Evolutionary conservation across 37 sponge, comb jelly and placozoan genomes (phyloP), one percentile per base, ranked within the genome.

Genomic region (Diacarnus erythraeanus): DNA sequence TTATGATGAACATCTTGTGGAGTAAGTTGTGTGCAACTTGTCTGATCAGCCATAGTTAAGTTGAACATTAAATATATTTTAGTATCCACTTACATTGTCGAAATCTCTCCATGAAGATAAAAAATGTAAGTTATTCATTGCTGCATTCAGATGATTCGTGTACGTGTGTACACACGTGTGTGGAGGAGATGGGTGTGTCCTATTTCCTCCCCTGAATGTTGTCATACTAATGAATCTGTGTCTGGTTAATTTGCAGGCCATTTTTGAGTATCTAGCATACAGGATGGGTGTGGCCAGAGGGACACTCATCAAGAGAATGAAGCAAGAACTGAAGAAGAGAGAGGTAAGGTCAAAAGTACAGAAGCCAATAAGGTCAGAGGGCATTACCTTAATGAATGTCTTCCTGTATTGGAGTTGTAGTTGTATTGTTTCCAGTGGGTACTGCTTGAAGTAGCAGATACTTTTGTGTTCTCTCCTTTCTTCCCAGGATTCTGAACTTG

Each of bases 221-320:
- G n/a, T n/a, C n/a, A n/a, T n/a, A n/a, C n/a, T n/a, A n/a, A n/a
- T n/a, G n/a, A n/a, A n/a, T 36, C 43, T 58, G 39, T 33, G 17
- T 35, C 21, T 2, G 0, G 33, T 69, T 31, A 27, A 12, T 33
- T 21, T n/a, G 26, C 42, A 90, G 88, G 84, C 63, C 38, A 78
- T 92, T 4, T 77, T 80, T 54, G 88, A 92, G 47, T 87, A 84
- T 69, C 26, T 92, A 22, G 84, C 93, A 5, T 80, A 68, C 25
- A 69, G 77, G 43, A 30, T 92, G 66, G 76, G 77, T 33, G 72
- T 92, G 43, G 66, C 79, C 4, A 80, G 69, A 63, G 68, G 44
- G 17, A 80, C 88, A 44, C 61, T 87, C 0, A 34, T 73, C 22
- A 87, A 84, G 40, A 76, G 88, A 41, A 72, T 87, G 18, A 79